Base-by-base conservation (phyloP, 2,113 vertebrate genomes). In the Phylloscopus whistleri region DNA sequence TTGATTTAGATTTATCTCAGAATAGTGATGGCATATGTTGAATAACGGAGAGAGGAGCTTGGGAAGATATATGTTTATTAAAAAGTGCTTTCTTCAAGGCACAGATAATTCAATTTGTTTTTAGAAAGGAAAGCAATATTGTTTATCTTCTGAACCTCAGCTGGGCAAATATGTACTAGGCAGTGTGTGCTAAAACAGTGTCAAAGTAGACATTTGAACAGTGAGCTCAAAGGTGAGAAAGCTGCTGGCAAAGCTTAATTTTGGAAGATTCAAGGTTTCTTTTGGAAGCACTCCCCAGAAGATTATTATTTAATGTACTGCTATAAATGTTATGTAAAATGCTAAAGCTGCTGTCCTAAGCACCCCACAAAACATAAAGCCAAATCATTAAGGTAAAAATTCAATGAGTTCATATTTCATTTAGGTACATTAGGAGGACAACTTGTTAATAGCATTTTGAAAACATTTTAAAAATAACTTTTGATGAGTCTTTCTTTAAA, bases 111-210 rank as follows among this genome's bases (percentile, higher is more conserved):
- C 1, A 3, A 90, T 91, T 89, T 86, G 7, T 64, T 87, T 62
- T 73, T 39, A 79, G 37, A 31, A 90, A 81, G 23, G 30, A 64
- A 88, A 79, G 33, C 89, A 72, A 75, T 92, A 39, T 22, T 84
- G 48, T 93, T 96, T 86, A 37, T 84, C 33, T 91, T 87, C 81
- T 37, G 41, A 90, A 89, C 44, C 30, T 89, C 77, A 93, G 31
- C 49, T 89, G 58, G 37, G 31, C 58, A 89, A 87, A 82, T 53
- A 58, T 4, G 4, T 64, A 44, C 41, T 27, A 31, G 79, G 39
- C 31, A 72, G 13, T 35, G 26, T 27, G 28, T 79, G 21, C 30
- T 89, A 46, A 78, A 79, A 17, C 13, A 53, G 18, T 70, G 30
- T 53, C 51, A 15, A 93, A 86, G 9, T 0, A 89, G 60, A 44